Evolutionary conservation across 2,888 invertebrate species (phyloP).

Genomic region (Dasypogon diadema): DNA sequence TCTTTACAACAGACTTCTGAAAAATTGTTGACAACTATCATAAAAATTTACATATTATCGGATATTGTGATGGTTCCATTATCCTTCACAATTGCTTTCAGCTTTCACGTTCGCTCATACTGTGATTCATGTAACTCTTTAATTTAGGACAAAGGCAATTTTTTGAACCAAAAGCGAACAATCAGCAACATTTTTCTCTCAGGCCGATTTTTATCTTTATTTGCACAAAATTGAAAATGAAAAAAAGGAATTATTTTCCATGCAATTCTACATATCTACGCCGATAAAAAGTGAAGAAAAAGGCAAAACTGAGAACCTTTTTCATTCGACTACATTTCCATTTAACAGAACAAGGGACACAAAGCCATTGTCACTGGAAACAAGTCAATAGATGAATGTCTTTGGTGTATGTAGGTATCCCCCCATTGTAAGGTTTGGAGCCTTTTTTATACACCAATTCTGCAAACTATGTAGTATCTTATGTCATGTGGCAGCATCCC

Average conservation of each 20-base stretch:
- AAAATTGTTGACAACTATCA: neutral
- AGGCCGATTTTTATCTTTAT: neutral
- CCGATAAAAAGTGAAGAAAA: neutral
- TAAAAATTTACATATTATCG: neutral
- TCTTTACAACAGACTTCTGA: neutral
- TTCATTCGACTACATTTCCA: slow-evolving; percentile 35
- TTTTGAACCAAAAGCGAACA: neutral
- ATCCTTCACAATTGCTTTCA: neutral
- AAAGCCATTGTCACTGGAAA: slow-evolving; percentile 39
- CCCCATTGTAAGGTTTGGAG: neutral
- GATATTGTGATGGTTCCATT: neutral
- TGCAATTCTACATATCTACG: neutral
- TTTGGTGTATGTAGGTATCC: slow-evolving; percentile 1
- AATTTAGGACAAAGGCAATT: neutral
- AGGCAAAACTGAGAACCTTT: slow-evolving; percentile 29
- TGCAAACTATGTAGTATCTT: slow-evolving; percentile 6
- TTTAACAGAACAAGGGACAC: slow-evolving; percentile 12
- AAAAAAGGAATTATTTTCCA: slow-evolving; percentile 1
- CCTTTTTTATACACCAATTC: neutral
- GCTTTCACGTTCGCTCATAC: neutral
- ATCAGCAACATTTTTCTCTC: neutral
- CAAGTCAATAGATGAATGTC: slow-evolving; percentile 48
- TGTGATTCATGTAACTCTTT: neutral
- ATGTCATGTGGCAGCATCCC: slow-evolving; percentile 19
- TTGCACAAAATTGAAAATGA: neutral